phyloP scores from a whole-genome alignment of 1,140 invertebrate genomes.

The Trinorchestia longiramus region DNA sequence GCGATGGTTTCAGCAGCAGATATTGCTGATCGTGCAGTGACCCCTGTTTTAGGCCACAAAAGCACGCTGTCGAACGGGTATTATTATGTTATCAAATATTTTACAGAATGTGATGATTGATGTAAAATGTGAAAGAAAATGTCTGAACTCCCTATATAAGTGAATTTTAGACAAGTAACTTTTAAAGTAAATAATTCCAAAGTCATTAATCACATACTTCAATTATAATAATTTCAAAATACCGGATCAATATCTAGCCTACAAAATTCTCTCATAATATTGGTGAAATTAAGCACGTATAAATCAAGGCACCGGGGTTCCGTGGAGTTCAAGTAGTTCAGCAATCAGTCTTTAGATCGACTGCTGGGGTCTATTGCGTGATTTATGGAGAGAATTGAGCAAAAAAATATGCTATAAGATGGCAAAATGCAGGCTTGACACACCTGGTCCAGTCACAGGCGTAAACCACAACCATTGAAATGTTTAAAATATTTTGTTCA shows the following conservation, averaged over 20 bases:
- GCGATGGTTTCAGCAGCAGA: background rate
- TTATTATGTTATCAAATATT: background rate
- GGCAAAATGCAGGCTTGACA: background rate
- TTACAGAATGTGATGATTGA: too few relatives aligned
- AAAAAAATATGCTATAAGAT: background rate
- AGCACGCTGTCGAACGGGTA: background rate
- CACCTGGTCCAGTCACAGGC: too few relatives aligned
- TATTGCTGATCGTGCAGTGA: background rate
- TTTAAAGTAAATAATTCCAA: background rate
- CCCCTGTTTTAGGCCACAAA: background rate
- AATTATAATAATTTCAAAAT: background rate
- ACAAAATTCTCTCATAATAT: background rate
- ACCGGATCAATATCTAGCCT: background rate
- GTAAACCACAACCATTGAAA: too few relatives aligned
- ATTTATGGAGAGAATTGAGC: background rate
- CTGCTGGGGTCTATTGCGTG: background rate
- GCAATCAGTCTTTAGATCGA: background rate
- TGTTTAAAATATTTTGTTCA: too few relatives aligned
- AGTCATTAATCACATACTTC: background rate
- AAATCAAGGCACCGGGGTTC: background rate
- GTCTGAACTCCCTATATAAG: too few relatives aligned
- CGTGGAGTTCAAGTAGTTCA: background rate
- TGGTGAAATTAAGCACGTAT: background rate
- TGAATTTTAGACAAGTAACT: background rate
- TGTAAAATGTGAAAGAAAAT: too few relatives aligned